Base-by-base conservation (phyloP, 2,888 invertebrate species). In the Magallana nippona region DNA sequence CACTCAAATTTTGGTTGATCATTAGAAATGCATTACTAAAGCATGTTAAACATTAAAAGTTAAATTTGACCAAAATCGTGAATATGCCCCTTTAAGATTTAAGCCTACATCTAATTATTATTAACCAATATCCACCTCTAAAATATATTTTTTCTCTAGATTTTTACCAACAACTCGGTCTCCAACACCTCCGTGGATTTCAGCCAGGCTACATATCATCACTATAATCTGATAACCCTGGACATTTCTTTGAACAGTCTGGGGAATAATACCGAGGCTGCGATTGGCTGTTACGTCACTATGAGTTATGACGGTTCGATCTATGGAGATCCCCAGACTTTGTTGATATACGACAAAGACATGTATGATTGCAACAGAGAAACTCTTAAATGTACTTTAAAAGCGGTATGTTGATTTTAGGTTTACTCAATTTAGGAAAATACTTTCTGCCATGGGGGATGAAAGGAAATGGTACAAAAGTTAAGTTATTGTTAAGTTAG, bases 341-440 rank as follows among this genome's bases (percentile, higher is more conserved):
- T 71, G 22, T 27, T 71, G 15, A 71, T 71, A 27, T 71, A 71
- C 32, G 27, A 71, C 71, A 71, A 71, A 71, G 3, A 71, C 27
- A 11, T 27, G 27, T 71, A 71, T 22, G 15, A 27, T 27, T 71
- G 71, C 22, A 32, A 71, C 27, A 27, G 22, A 15, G 27, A 11
- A 71, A 71, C 13, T 27, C 71, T 71, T 11, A 17, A 11, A 13
- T 71, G 71, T 27, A 22, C 5, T 27, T 5, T 3, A 27, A 71
- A 71, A 71, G 27, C 71, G 15, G 71, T 71, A 71, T 27, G 71
- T 71, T 15, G 3, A 44, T 44, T 44, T 8, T 44, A 5, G 44
- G 5, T 3, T 44, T 0, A 8, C 8, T 44, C 44, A 8, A 44
- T 44, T 44, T 44, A 44, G 8, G 44, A 44, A 44, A 8, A 44